Evolutionary conservation across 2,888 invertebrate genomes (phyloP), one percentile per base, ranked within the genome.

Genomic region (Neuroscelio doddi): DNA sequence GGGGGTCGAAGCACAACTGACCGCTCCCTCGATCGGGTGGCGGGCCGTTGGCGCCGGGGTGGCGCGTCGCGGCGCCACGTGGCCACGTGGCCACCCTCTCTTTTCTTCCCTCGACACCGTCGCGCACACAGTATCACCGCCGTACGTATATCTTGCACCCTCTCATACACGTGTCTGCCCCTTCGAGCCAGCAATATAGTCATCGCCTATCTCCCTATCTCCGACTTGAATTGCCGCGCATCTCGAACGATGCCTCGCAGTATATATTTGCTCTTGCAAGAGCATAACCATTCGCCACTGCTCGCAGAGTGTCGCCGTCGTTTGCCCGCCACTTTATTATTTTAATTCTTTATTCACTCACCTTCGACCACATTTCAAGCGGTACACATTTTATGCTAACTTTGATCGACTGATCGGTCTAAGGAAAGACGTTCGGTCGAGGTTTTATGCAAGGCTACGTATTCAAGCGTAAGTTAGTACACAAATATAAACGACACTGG

Each of bases 31-130:
- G 44, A 57, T 59, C 58, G 70, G 75, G 72, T 70, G 70, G 76
- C 74, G 79, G 74, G 74, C 72, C 69, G 72, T 71, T 77, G 84
- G 84, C 84, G 84, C 84, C 84, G 77, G 75, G 71, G 76, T 76
- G 83, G 74, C 83, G 84, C 84, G 84, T 79, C 84, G 77, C 78
- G 82, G 82, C 82, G 82, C 83, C 82, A 80, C 81, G 82, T 81
- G 82, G 79, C 80, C 81, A 83, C 78, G 76, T 71, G 72, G 69
- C 71, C 70, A 58, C 73, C 66, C 68, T 69, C 47, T 56, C 55
- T 53, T 42, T 42, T 46, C 55, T 50, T 30, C 56, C 29, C 55
- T 49, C 27, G 42, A 21, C 57, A 53, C 57, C 39, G 41, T 56
- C 45, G 29, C 17, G 46, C 50, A 34, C 52, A 53, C 57, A 53